Base-by-base conservation (phyloP, 2,888 invertebrate genomes). In the Lasioglossum figueresi region DNA sequence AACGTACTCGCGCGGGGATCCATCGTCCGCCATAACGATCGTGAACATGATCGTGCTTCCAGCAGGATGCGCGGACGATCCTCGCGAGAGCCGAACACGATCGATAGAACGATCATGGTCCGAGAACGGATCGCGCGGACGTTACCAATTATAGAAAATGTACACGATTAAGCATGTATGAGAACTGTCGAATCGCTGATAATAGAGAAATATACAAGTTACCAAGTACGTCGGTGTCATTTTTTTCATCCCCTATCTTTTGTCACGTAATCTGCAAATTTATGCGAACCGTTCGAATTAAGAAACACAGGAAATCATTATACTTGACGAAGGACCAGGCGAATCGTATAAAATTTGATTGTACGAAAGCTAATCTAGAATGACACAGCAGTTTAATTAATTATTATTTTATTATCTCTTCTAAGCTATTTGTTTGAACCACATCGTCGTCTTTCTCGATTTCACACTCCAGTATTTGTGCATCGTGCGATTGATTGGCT, bases 161-260 rank as follows among this genome's bases (percentile, higher is more conserved):
- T 91, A 91, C 76, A 88, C 88, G 76, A 90, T 76, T 87, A 92
- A 91, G 83, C 84, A 91, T 92, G 84, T 90, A 92, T 87, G 85
- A 89, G 82, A 87, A 91, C 82, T 91, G 85, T 91, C 89, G 83
- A 85, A 80, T 82, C 83, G 81, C 87, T 88, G 85, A 74, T 78
- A 82, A 90, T 88, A 90, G 87, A 84, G 87, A 90, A 92, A 91
- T 92, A 91, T 89, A 92, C 83, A 82, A 85, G 84, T 89, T 91
- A 89, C 73, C 68, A 86, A 87, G 76, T 81, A 86, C 37, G 27
- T n/a, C 52, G 8, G n/a, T 37, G 12, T 34, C 34, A 14, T 14
- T 3, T 43, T 27, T 34, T 34, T 31, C 23, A 12, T 70, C 14
- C 12, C 2, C 23, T 70, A 12, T 1, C 19, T 45, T 34, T 12